Percentiles rank a stretch among this genome's conserved stretches.
Conservation (phyloP, 1,140 invertebrate species). For the Venturia canescens region DNA sequence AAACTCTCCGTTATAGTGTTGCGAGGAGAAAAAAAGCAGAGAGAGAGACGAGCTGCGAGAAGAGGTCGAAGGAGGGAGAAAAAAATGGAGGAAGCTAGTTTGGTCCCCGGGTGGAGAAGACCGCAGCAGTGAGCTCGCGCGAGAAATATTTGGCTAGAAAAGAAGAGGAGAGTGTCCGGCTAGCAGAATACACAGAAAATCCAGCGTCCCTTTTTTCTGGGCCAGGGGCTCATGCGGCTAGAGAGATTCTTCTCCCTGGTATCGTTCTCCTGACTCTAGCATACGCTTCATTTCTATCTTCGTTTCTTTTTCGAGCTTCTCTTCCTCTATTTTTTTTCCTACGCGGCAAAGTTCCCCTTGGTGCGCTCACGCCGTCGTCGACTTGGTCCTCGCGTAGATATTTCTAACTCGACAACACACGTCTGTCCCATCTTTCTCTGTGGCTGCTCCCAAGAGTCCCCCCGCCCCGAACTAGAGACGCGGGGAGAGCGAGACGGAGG, state of each 20-base stretch:
- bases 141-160: conserved; percentile 44
- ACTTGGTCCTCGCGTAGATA: conserved; percentile 46
- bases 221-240: no score
- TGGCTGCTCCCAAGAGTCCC: background rate
- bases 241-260: background rate
- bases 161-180: background rate
- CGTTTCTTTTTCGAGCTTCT: conserved; percentile 12
- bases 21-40: conserved; percentile 41
- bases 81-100: conserved; percentile 19
- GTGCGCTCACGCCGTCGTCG: conserved; percentile 14
- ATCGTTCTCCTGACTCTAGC: background rate
- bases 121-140: conserved; percentile 39
- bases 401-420: conserved; percentile 51
- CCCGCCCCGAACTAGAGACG: conserved; percentile 22
- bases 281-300: conserved; percentile 47
- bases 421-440: conserved; percentile 25
- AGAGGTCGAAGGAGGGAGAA: conserved; percentile 26
- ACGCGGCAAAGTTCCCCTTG: conserved; percentile 25
- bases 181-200: conserved; percentile 8
- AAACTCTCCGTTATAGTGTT: conserved; percentile 16
- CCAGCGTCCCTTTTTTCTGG: conserved; percentile 6
- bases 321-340: background rate
- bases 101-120: conserved; percentile 21
- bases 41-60: conserved; percentile 43
- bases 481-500: conserved; percentile 38